Conservation (phyloP, 2,113 vertebrate species). For the Cyanistes caeruleus region DNA sequence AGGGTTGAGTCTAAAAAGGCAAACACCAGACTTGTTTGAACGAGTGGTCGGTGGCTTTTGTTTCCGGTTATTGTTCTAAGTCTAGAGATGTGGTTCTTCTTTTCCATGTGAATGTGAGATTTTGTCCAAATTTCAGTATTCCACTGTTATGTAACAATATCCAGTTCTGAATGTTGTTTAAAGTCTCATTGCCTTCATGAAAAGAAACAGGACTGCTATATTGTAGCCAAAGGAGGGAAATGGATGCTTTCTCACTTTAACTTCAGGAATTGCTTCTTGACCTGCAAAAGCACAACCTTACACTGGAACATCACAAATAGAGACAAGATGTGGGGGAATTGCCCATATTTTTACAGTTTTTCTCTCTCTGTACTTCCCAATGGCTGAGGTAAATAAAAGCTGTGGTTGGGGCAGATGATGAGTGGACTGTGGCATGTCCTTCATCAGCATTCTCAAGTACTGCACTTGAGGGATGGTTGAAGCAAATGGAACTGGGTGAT, state of each 20-base stretch:
- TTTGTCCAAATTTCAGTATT: neutral
- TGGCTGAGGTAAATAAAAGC: neutral
- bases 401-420: neutral
- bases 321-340: neutral
- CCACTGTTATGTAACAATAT: neutral
- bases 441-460: neutral
- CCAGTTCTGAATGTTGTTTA: neutral
- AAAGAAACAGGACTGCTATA: neutral
- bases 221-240: neutral
- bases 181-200: neutral
- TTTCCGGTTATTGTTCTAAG: neutral
- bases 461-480: neutral
- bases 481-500: neutral
- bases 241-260: rapidly evolving
- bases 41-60: rapidly evolving
- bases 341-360: neutral
- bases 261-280: neutral
- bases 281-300: neutral
- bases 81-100: neutral
- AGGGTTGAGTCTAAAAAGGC: neutral
- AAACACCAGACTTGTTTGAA: neutral
- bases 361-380: neutral
- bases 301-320: rapidly evolving
- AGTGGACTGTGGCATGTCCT: neutral
- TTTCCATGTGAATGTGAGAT: neutral